Evolutionary conservation across 2,797 vertebrate species (phyloP).

Genomic region (Vireo griseus): DNA sequence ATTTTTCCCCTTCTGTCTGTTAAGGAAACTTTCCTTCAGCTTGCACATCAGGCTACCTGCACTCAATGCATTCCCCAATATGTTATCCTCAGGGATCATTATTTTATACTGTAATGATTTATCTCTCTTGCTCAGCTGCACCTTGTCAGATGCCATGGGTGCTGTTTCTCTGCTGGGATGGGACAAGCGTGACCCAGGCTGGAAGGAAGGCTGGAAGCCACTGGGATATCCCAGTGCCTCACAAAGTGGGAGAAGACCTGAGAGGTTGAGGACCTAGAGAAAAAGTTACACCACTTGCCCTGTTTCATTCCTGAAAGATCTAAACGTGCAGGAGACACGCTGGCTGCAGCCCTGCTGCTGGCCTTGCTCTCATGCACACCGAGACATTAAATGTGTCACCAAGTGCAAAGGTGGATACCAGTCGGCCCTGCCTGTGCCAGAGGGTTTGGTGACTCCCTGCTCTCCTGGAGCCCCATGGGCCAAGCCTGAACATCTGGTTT

Average conservation of each 20-base stretch:
- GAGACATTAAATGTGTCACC: not conserved
- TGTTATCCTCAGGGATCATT: not conserved
- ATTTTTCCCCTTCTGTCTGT: not conserved
- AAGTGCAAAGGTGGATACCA: not conserved
- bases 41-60: not conserved
- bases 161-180: not conserved
- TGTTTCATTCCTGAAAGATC: not conserved
- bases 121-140: not conserved
- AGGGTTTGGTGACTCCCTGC: not conserved
- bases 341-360: not conserved
- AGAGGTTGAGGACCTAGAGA: not conserved
- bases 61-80: not conserved
- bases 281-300: not conserved
- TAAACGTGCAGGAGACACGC: not conserved
- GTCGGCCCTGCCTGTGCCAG: not conserved
- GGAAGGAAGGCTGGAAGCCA: not conserved
- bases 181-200: accelerated
- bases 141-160: not conserved
- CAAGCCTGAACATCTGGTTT: not conserved
- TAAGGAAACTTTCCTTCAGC: not conserved
- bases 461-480: not conserved
- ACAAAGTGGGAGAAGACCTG: not conserved
- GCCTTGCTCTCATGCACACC: not conserved
- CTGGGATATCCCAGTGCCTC: not conserved
- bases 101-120: not conserved